Base-by-base conservation (phyloP, 2,113 vertebrate species). In the Aleadryas rufinucha region DNA sequence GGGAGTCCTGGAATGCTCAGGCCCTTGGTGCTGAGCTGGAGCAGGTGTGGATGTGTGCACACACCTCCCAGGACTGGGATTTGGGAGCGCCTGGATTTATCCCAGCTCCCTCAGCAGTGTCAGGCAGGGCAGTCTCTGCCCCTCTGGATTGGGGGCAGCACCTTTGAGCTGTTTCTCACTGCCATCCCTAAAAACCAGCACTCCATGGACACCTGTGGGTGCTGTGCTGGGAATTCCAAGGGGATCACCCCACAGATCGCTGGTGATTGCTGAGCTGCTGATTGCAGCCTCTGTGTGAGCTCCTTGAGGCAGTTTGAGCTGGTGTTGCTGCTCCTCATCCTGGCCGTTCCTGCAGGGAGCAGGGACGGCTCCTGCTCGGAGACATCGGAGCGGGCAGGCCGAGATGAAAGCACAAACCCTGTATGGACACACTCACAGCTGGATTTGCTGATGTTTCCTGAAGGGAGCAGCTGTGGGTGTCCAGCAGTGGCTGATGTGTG, bases 171-270 rank as follows among this genome's bases (percentile, higher is more conserved):
- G 39, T 6, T 20, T 7, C 17, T 74, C 63, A 3, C 42, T 23
- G 24, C 8, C 10, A 4, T 18, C 53, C 61, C 42, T 37, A 0
- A 10, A 28, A 53, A 22, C 2, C 68, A 14, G 6, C 13, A 0
- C 23, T n/a, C 30, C 8, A 0, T 4, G 49, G 41, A 1, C 28
- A 2, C 8, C 39, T 3, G 24, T 0, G 10, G 39, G 0, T 28
- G 63, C 49, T 0, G 0, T 2, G 10, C 44, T 2, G 5, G n/a
- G 47, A 19, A 3, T 10, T 21, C 12, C 7, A 2, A 2, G 13
- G 16, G 2, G 39, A 13, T 39, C 49, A 13, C 33, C 41, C 76
- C 59, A 7, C 15, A 5, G 4, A 10, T 23, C 3, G 0, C 1
- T 20, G 18, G 0, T 3, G 3, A 15, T 13, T 27, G 47, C 23